A percentile compares a stretch with the other conserved stretches of the same genome.
Conservation (phyloP, 2,797 vertebrate species). For the Knipowitschia caucasica region DNA sequence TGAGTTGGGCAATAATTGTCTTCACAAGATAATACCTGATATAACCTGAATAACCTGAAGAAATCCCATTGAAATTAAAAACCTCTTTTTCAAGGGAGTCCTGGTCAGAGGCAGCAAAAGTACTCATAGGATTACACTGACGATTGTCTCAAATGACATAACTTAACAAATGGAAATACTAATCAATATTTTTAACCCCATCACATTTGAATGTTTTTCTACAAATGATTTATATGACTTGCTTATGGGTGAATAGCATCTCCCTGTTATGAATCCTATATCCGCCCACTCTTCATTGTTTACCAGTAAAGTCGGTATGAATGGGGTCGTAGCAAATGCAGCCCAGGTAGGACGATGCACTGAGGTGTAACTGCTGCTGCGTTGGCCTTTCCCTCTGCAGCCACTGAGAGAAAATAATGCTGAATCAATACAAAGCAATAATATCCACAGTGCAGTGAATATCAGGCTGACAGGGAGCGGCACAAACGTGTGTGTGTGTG, state of each 20-base stretch:
- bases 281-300: conserved; percentile 16
- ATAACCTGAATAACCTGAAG: too few relatives aligned
- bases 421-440: conserved; percentile 78
- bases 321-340: conserved; percentile 20
- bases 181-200: too few relatives aligned
- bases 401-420: conserved; percentile 73
- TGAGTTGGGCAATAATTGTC: too few relatives aligned
- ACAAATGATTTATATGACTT: too few relatives aligned
- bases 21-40: too few relatives aligned
- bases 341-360: conserved; percentile 22
- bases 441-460: conserved; percentile 73
- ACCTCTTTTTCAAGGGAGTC: too few relatives aligned
- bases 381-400: conserved; percentile 67
- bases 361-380: conserved; percentile 69
- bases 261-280: not conserved
- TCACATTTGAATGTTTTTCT: too few relatives aligned
- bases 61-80: too few relatives aligned
- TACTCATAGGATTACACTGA: too few relatives aligned
- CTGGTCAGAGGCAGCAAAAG: too few relatives aligned
- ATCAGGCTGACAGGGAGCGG: conserved; percentile 60
- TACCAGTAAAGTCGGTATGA: conserved; percentile 36
- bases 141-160: too few relatives aligned
- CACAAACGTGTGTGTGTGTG: conserved; percentile 7
- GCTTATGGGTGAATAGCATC: not conserved
- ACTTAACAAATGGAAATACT: too few relatives aligned